Evolutionary conservation across 1,140 invertebrate genomes (phyloP).

Genomic region (Pentalonia nigronervosa): DNA sequence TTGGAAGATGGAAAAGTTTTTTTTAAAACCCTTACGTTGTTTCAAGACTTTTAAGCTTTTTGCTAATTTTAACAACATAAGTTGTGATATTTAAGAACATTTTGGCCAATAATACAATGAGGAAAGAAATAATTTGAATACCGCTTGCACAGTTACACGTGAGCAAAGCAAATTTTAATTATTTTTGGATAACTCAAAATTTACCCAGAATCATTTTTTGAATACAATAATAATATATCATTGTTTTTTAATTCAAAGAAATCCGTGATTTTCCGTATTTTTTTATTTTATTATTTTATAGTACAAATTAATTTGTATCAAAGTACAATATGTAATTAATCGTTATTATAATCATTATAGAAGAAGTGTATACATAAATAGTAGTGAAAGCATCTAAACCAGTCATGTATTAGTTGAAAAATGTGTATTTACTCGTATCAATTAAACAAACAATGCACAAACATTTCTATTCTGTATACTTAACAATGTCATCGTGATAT

Average conservation of each 20-base stretch:
- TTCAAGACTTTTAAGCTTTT: neutral
- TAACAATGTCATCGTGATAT: neutral
- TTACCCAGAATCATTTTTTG: neutral
- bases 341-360: neutral
- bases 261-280: neutral
- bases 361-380: neutral
- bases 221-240: neutral
- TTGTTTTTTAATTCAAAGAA: neutral
- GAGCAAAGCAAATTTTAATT: neutral
- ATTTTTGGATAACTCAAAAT: neutral
- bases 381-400: neutral
- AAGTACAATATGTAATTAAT: neutral
- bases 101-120: neutral
- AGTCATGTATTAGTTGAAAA: neutral
- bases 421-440: neutral
- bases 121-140: neutral
- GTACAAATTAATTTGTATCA: neutral
- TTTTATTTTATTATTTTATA: neutral
- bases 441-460: neutral
- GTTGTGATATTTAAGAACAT: neutral
- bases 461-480: neutral
- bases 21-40: neutral
- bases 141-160: neutral
- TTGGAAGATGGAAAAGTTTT: neutral
- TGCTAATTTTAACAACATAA: neutral